Percentiles rank a stretch among this genome's conserved stretches.
Conservation (phyloP, 2,113 vertebrate genomes). For the Narcine bancroftii region DNA sequence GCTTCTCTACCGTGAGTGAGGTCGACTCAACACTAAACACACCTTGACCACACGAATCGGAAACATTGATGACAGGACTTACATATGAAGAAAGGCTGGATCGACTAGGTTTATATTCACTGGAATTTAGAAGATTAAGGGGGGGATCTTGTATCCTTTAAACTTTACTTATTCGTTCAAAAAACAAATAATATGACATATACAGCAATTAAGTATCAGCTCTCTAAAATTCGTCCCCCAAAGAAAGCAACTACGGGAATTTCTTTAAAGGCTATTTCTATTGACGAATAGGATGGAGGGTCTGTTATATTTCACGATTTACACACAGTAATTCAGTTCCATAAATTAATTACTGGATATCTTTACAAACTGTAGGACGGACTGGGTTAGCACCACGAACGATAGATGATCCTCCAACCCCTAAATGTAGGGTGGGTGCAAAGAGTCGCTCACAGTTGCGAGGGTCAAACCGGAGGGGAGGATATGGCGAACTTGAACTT, state of each 20-base stretch:
- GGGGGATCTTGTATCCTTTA: no score
- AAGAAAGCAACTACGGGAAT: background rate
- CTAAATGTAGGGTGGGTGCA: background rate
- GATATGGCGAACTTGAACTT: background rate
- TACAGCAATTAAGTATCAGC: background rate
- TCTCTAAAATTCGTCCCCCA: background rate
- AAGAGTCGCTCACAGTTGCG: no score
- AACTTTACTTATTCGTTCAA: no score
- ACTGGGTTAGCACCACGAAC: background rate
- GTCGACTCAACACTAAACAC: background rate
- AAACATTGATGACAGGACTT: no score
- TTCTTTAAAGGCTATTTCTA: background rate
- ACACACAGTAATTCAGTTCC: background rate
- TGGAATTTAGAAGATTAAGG: no score
- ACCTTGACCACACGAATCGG: background rate
- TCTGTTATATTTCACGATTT: background rate
- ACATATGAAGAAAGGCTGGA: no score
- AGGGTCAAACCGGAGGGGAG: no score
- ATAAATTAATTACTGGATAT: no score
- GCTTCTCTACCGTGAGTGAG: background rate
- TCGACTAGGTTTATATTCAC: no score
- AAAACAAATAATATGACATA: no score
- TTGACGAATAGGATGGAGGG: background rate
- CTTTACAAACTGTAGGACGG: no score
- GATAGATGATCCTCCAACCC: no score